Percentiles rank a stretch among this genome's conserved stretches.
These are phyloP conservation scores for Drosophila lini DNA, from an alignment of 1,140 invertebrate species.

Conservation along the genomic window DNA sequence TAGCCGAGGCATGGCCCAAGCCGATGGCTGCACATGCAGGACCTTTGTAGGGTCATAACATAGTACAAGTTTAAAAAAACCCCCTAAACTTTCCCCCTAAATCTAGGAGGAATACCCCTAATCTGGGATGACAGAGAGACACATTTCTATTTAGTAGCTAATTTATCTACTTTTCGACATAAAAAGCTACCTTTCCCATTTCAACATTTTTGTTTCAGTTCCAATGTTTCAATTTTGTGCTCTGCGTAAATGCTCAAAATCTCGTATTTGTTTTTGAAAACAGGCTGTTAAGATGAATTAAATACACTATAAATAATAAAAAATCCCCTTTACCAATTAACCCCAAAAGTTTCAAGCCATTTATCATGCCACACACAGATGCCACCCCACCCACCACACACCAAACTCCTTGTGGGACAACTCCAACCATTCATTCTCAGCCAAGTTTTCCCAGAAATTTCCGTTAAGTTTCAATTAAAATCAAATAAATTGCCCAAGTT, in stretches of 20 bases:
- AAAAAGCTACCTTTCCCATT: background rate
- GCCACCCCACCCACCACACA: background rate
- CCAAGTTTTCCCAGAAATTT: slow-evolving; percentile 3
- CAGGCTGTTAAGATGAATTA: too few relatives aligned
- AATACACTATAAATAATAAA: too few relatives aligned
- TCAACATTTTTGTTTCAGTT: background rate
- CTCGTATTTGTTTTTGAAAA: too few relatives aligned
- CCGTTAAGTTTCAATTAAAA: slow-evolving; percentile 48
- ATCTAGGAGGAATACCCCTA: too few relatives aligned
- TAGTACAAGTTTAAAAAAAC: too few relatives aligned
- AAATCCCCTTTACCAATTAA: slow-evolving; percentile 3
- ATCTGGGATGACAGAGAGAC: too few relatives aligned
- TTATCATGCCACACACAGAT: slow-evolving; percentile 22
- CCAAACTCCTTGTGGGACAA: background rate
- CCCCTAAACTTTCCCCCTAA: too few relatives aligned
- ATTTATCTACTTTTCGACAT: background rate
- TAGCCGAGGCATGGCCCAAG: too few relatives aligned
- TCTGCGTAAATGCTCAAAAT: background rate
- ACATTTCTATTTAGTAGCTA: background rate
- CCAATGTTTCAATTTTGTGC: background rate
- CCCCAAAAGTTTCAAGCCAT: slow-evolving; percentile 3
- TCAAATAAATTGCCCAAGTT: slow-evolving; percentile 45
- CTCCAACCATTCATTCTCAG: slow-evolving; percentile 5
- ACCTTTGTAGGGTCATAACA: too few relatives aligned
- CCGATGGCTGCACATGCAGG: too few relatives aligned